Conservation (phyloP, 2,797 vertebrate genomes). For the Pogonophryne albipinna region DNA sequence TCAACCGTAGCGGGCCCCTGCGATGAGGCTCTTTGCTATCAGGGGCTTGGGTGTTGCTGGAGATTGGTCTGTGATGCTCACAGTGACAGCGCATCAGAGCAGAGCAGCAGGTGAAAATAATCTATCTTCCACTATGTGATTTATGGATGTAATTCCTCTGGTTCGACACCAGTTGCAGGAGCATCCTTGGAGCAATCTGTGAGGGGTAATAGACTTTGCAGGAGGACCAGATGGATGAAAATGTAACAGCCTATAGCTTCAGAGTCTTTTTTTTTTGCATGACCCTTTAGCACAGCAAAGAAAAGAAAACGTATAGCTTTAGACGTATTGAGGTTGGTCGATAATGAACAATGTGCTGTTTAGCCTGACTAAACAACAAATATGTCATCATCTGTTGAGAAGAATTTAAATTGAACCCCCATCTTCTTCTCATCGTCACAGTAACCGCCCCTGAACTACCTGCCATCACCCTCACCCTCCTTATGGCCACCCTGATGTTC, state of each 20-base stretch:
- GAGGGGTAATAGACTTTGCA: slow-evolving; percentile 24
- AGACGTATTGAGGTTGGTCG: slow-evolving; percentile 11
- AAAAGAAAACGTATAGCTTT: neutral
- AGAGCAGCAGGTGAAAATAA: slow-evolving; percentile 65
- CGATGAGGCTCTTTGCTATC: slow-evolving; percentile 39
- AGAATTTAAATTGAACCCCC: slow-evolving; percentile 22
- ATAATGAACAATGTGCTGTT: slow-evolving; percentile 4
- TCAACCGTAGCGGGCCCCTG: slow-evolving; percentile 39
- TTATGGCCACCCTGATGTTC: slow-evolving; percentile 64
- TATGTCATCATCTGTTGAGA: slow-evolving; percentile 28
- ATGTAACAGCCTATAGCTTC: neutral
- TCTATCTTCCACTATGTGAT: slow-evolving; percentile 51
- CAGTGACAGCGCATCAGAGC: slow-evolving; percentile 49
- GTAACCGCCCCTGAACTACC: slow-evolving; percentile 29
- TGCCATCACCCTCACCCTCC: slow-evolving; percentile 65
- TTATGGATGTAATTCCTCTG: slow-evolving; percentile 51
- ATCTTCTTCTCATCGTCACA: slow-evolving; percentile 38
- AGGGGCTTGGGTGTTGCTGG: slow-evolving; percentile 19
- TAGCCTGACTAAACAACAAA: slow-evolving; percentile 12
- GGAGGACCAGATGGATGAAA: slow-evolving; percentile 28
- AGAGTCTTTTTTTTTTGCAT: neutral
- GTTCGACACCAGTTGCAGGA: slow-evolving; percentile 28
- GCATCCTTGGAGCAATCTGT: slow-evolving; percentile 34
- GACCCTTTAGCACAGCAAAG: slow-evolving; percentile 1
- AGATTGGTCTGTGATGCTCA: slow-evolving; percentile 51